phyloP scores from a whole-genome alignment of 2,797 vertebrate species.

The Notoglanidium macrostoma region DNA sequence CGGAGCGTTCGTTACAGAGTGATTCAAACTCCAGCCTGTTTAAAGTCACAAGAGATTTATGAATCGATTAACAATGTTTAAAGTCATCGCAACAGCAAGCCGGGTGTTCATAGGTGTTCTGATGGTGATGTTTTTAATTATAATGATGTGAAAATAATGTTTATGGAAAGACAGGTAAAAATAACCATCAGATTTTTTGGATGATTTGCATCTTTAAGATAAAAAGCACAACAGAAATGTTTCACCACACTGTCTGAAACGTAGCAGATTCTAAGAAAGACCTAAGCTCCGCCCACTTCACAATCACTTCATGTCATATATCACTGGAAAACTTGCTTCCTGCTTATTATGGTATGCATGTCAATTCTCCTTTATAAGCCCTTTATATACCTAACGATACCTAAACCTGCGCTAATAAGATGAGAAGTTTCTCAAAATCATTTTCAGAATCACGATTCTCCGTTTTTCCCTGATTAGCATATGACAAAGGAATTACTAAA shows the following conservation, averaged over 20 bases:
- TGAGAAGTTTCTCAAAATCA: not conserved
- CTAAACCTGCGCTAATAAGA: not conserved
- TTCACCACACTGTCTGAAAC: not conserved
- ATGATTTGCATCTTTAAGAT: not conserved
- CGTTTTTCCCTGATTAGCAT: not conserved
- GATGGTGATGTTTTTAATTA: not conserved
- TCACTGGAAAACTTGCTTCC: not conserved
- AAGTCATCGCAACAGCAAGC: not conserved
- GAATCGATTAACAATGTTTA: not conserved
- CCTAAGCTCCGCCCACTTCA: not conserved
- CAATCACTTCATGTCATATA: not conserved
- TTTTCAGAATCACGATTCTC: not conserved
- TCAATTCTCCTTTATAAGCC: not conserved
- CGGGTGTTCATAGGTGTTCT: not conserved
- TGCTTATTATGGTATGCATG: not conserved
- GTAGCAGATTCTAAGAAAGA: not conserved
- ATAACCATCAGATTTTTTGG: too few species aligned
- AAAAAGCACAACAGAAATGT: not conserved
- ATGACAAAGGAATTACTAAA: not conserved
- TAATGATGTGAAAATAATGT: not conserved
- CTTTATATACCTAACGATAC: not conserved
- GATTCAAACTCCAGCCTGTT: constrained; percentile 28
- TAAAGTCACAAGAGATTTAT: constrained; percentile 31
- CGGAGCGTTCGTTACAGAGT: not conserved
- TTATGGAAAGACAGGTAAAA: not conserved